These are phyloP conservation scores for Platypus cylindrus DNA, from an alignment of 2,888 invertebrate genomes.

Conservation along the genomic window DNA sequence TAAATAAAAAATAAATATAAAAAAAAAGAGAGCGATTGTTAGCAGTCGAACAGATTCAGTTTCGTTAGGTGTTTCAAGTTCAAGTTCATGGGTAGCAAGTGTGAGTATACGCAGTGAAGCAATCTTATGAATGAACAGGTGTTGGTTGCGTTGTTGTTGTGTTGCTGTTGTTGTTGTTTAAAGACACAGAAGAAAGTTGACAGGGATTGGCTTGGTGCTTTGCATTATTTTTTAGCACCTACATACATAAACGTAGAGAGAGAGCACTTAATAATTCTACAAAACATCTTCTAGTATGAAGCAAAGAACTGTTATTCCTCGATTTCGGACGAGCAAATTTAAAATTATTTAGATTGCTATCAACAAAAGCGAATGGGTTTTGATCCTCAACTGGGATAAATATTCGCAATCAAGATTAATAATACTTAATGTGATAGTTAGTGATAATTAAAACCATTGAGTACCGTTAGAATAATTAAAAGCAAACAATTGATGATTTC, in stretches of 20 bases:
- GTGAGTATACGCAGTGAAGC: conserved; percentile 22
- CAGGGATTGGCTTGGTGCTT: conserved; percentile 11
- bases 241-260: conserved; percentile 13
- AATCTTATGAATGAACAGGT: conserved; percentile 32
- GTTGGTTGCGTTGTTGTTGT: conserved; percentile 19
- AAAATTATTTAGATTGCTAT: too few relatives aligned
- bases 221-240: conserved; percentile 13
- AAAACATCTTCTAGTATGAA: too few relatives aligned
- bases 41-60: conserved; percentile 28
- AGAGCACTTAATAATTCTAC: too few relatives aligned
- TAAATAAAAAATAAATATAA: conserved; percentile 12
- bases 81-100: conserved; percentile 36
- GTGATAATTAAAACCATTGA: too few relatives aligned
- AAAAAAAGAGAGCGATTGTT: conserved; percentile 12
- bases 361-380: too few relatives aligned
- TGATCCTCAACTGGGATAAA: too few relatives aligned
- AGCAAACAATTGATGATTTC: conserved; percentile 1
- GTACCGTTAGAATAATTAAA: too few relatives aligned
- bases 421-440: too few relatives aligned
- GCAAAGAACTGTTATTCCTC: too few relatives aligned
- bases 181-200: conserved; percentile 32
- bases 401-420: too few relatives aligned
- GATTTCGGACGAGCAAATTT: too few relatives aligned
- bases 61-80: conserved; percentile 35
- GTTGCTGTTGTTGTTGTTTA: too few relatives aligned